phyloP scores from a whole-genome alignment of 2,797 vertebrate species.

The Distichodus sexfasciatus region DNA sequence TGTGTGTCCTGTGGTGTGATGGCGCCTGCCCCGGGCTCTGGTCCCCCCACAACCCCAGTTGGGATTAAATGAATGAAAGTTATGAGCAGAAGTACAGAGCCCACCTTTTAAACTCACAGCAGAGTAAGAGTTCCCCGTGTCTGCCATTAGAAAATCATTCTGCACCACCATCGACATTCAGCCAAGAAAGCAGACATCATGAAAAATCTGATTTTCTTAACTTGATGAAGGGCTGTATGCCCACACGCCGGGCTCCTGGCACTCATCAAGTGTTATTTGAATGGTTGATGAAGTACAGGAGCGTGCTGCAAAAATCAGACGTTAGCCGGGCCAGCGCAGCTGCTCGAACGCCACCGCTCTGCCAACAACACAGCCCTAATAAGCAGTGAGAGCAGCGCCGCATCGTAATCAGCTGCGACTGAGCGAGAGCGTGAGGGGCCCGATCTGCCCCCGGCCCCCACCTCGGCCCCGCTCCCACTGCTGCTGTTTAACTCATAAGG shows the following conservation, averaged over 20 bases:
- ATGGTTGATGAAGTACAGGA: not conserved
- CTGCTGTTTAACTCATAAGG: not conserved
- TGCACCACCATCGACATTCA: too few relatives aligned
- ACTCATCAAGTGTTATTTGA: not conserved
- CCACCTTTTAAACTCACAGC: too few relatives aligned
- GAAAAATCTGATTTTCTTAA: too few relatives aligned
- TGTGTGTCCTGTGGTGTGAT: too few relatives aligned
- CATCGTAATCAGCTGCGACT: not conserved
- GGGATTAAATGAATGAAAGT: too few relatives aligned
- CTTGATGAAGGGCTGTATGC: not conserved
- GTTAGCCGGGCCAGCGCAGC: constrained; percentile 23
- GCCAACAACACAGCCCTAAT: constrained; percentile 6
- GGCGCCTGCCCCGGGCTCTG: too few relatives aligned
- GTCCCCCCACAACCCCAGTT: too few relatives aligned
- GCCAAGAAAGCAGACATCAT: too few relatives aligned
- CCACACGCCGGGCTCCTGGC: not conserved
- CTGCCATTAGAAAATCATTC: too few relatives aligned
- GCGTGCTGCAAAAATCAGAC: not conserved
- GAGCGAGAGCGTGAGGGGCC: too few relatives aligned
- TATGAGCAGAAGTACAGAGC: too few relatives aligned
- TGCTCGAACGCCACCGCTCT: constrained; percentile 10
- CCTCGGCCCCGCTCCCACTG: not conserved
- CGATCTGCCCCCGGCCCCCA: constrained; percentile 15
- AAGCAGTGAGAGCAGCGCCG: not conserved
- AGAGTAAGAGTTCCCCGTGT: too few relatives aligned